Conservation (phyloP, 2,888 invertebrate genomes). For the Theretra japonica region DNA sequence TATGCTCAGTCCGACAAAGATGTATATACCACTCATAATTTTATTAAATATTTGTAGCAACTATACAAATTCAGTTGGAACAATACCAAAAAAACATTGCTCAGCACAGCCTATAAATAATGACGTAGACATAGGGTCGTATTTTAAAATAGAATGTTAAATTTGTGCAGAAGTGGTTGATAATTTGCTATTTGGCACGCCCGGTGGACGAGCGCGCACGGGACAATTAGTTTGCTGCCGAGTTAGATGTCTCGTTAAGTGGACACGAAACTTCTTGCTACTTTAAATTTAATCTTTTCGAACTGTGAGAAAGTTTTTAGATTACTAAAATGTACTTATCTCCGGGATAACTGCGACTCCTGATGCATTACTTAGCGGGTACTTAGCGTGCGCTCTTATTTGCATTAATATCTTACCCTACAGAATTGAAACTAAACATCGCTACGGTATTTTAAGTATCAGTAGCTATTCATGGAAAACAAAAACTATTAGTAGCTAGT, state of each 20-base stretch:
- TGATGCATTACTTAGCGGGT: not conserved
- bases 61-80: not conserved
- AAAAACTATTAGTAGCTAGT: no score
- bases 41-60: not conserved
- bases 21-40: not conserved
- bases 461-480: no score
- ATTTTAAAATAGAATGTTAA: constrained; percentile 14
- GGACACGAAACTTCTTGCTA: constrained; percentile 16
- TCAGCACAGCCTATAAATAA: constrained; percentile 4
- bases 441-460: no score
- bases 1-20: not conserved
- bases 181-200: constrained; percentile 39
- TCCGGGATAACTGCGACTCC: not conserved
- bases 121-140: not conserved
- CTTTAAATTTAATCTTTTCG: constrained; percentile 22
- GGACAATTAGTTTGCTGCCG: constrained; percentile 28
- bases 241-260: constrained; percentile 23
- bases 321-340: constrained; percentile 13
- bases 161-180: constrained; percentile 27
- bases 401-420: no score
- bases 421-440: no score
- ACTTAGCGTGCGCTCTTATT: not conserved
- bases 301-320: constrained; percentile 3
- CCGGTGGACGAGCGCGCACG: constrained; percentile 25
- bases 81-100: constrained; percentile 16